phyloP scores from a whole-genome alignment of 2,888 invertebrate genomes.

The Temnothorax ravouxi region DNA sequence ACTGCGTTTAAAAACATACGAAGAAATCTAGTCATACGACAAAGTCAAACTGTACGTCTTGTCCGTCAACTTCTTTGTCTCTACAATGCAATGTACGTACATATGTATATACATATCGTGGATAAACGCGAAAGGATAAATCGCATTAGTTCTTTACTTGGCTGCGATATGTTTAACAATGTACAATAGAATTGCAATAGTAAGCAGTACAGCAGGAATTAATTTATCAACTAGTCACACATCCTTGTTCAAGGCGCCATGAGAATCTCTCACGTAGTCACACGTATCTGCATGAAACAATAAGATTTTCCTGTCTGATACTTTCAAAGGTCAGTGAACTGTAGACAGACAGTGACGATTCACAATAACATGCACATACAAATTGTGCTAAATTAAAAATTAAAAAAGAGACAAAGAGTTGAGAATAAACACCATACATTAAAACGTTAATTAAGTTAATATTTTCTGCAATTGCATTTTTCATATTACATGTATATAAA shows the following conservation, averaged over 20 bases:
- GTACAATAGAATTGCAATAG: constrained; percentile 9
- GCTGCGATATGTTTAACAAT: neutral
- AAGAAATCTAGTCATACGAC: neutral
- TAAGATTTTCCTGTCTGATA: constrained; percentile 57
- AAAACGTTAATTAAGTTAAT: neutral
- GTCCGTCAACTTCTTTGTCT: constrained; percentile 10
- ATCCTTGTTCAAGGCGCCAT: constrained; percentile 23
- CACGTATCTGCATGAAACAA: constrained; percentile 46
- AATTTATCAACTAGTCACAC: constrained; percentile 24
- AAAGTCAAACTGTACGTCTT: constrained; percentile 12
- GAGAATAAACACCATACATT: neutral
- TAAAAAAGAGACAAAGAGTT: constrained; percentile 7
- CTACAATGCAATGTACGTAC: neutral
- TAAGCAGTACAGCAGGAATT: constrained; percentile 14
- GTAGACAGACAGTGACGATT: constrained; percentile 21
- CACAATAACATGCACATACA: neutral
- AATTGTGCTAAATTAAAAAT: neutral
- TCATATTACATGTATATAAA: neutral
- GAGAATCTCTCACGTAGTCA: constrained; percentile 51
- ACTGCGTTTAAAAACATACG: neutral
- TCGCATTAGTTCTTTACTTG: neutral
- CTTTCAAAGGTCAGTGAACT: constrained; percentile 49
- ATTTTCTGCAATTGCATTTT: neutral
- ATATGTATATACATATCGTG: neutral
- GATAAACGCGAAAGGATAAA: neutral